These are phyloP conservation scores for Ptychodera flava DNA, from an alignment of 35 echinoderm and acorn worm genomes.

Conservation along the genomic window DNA sequence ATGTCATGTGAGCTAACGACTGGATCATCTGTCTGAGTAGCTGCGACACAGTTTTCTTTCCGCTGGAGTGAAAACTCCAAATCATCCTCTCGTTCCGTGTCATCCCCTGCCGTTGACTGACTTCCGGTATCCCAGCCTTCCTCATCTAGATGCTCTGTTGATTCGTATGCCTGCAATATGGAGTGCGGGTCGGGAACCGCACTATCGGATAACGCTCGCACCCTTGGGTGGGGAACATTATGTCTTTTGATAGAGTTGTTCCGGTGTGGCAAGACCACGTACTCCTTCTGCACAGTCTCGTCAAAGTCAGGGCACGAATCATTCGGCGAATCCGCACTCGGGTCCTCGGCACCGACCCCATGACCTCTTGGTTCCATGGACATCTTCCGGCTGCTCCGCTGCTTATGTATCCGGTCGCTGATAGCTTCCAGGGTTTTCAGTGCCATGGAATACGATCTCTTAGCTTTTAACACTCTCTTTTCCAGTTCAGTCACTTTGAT, in stretches of 20 bases:
- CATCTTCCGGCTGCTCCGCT: conserved; percentile 28
- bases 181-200: not conserved
- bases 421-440: conserved; percentile 82
- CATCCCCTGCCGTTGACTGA: not conserved
- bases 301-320: not conserved
- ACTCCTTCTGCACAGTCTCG: not conserved
- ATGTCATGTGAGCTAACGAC: no score
- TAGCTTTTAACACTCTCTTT: conserved; percentile 43
- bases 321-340: not conserved
- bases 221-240: not conserved
- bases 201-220: not conserved
- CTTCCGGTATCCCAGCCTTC: not conserved
- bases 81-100: not conserved
- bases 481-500: conserved; percentile 54
- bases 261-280: not conserved
- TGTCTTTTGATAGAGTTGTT: not conserved
- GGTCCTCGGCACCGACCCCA: not conserved
- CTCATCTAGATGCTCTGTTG: not conserved
- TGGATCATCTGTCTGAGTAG: not conserved
- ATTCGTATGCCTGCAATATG: not conserved
- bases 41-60: not conserved
- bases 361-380: not conserved
- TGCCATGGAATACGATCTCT: conserved; percentile 65
- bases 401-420: conserved; percentile 70
- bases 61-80: not conserved